phyloP scores from a whole-genome alignment of 2,888 invertebrate species.

The Tanypteryx hageni region DNA sequence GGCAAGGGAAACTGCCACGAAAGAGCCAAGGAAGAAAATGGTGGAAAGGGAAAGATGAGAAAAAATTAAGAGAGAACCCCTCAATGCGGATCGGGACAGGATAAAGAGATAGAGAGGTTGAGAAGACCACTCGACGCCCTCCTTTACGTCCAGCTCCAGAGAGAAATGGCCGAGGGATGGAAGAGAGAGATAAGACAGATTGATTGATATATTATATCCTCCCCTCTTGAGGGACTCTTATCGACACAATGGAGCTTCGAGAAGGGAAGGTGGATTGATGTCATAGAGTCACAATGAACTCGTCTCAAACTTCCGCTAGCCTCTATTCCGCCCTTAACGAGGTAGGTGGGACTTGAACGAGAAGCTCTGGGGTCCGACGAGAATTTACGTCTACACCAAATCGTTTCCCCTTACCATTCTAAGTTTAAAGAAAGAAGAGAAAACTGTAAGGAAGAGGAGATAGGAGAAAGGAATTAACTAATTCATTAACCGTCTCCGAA shows the following conservation, averaged over 20 bases:
- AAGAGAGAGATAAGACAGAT: not conserved
- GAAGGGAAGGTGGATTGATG: not conserved
- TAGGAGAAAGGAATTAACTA: too few relatives aligned
- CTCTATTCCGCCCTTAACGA: not conserved
- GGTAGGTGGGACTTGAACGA: not conserved
- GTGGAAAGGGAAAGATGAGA: not conserved
- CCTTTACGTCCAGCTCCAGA: not conserved
- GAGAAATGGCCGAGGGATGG: not conserved
- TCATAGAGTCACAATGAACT: constrained; percentile 20
- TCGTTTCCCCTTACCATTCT: too few relatives aligned
- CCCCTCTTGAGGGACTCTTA: not conserved
- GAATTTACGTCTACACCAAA: too few relatives aligned
- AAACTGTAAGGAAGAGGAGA: too few relatives aligned
- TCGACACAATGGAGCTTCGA: constrained; percentile 6
- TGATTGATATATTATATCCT: not conserved
- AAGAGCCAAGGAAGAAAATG: too few relatives aligned
- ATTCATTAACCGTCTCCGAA: too few relatives aligned
- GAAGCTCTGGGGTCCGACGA: not conserved
- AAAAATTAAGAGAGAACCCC: not conserved
- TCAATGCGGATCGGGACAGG: not conserved
- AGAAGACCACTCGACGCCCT: not conserved
- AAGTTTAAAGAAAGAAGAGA: too few relatives aligned
- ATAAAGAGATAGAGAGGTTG: too few relatives aligned
- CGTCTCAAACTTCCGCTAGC: not conserved
- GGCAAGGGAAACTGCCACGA: too few relatives aligned